phyloP scores from a whole-genome alignment of 2,113 vertebrate species.

The Poeciliopsis turrubarensis region DNA sequence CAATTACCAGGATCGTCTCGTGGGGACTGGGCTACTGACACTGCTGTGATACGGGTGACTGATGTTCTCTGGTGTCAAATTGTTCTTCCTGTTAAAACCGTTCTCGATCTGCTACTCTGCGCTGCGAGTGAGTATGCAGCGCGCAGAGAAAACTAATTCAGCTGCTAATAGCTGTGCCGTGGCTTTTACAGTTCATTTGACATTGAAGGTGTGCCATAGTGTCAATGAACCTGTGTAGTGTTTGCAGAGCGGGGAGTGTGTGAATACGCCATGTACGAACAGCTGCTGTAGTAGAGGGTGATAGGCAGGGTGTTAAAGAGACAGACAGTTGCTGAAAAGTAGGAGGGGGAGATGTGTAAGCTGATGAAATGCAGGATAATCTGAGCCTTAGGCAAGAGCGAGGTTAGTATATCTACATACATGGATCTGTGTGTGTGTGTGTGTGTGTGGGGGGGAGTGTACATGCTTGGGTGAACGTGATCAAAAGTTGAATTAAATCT shows the following conservation, averaged over 20 bases:
- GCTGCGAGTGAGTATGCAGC: not conserved
- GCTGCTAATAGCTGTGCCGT: constrained; percentile 44
- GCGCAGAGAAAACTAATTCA: constrained; percentile 9
- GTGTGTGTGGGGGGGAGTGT: not conserved
- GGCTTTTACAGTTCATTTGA: constrained; percentile 55
- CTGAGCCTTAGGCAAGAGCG: constrained; percentile 54
- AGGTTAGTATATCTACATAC: constrained; percentile 31
- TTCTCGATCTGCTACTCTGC: constrained; percentile 7
- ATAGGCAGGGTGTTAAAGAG: constrained; percentile 66
- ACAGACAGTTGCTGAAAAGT: constrained; percentile 61
- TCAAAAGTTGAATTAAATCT: constrained; percentile 38
- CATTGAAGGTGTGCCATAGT: constrained; percentile 51
- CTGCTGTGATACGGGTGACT: not conserved
- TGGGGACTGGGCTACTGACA: constrained; percentile 1
- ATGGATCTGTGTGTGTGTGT: constrained; percentile 8
- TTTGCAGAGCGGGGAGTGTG: constrained; percentile 29
- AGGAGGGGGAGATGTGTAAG: constrained; percentile 52
- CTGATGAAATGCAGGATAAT: constrained; percentile 66
- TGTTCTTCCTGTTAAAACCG: constrained; percentile 15
- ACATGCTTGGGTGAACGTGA: constrained; percentile 9
- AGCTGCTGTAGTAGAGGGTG: constrained; percentile 57
- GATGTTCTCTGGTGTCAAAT: constrained; percentile 3
- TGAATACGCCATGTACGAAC: constrained; percentile 22
- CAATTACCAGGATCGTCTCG: not conserved
- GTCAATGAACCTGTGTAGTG: constrained; percentile 41